These are phyloP conservation scores for Mixornis gularis DNA, from an alignment of 2,113 vertebrate species.

Conservation along the genomic window DNA sequence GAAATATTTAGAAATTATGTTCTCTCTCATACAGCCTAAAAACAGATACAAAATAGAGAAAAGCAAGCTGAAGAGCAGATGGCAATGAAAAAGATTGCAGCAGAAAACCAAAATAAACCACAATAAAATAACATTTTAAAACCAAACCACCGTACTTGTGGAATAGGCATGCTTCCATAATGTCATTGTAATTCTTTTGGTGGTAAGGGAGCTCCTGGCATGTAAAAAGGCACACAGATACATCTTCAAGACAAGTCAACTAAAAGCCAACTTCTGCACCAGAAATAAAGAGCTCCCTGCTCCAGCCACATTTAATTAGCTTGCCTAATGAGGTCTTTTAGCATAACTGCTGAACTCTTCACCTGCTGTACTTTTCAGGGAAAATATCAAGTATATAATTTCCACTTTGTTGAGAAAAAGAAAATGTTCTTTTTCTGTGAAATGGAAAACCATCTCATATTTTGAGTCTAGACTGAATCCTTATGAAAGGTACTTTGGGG, in stretches of 20 bases:
- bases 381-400: background rate
- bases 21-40: background rate
- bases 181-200: background rate
- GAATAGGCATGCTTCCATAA: background rate
- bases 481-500: background rate
- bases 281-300: background rate
- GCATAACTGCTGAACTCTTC: constrained; percentile 8
- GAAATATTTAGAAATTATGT: background rate
- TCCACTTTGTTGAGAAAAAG: background rate
- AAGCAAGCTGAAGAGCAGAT: background rate
- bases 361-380: background rate
- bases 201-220: background rate
- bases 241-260: background rate
- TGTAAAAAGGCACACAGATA: background rate
- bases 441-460: background rate
- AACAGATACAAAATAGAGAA: background rate
- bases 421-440: background rate
- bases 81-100: background rate
- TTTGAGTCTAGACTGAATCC: background rate
- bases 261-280: background rate
- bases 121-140: background rate
- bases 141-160: background rate
- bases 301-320: constrained; percentile 10
- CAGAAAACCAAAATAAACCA: background rate
- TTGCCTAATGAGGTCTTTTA: constrained; percentile 7